phyloP scores from a whole-genome alignment of 2,888 invertebrate genomes.

The Apodemia duryi region DNA sequence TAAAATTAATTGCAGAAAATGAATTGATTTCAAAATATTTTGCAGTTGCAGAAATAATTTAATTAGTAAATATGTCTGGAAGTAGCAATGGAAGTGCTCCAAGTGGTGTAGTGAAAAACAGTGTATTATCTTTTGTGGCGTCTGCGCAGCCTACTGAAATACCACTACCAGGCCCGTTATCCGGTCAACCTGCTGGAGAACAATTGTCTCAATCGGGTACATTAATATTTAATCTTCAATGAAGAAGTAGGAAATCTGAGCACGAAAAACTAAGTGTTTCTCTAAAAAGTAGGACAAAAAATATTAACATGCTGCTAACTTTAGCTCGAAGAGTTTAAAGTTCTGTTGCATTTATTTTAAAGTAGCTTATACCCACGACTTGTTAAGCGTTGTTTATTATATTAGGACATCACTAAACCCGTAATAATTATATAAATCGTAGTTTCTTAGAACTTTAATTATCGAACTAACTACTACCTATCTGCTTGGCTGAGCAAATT shows the following conservation, averaged over 20 bases:
- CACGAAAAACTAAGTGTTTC: not conserved
- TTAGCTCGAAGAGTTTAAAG: not conserved
- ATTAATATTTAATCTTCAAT: not conserved
- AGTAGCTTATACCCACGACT: not conserved
- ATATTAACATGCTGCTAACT: not conserved
- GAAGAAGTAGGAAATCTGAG: not conserved
- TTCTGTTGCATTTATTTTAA: not conserved
- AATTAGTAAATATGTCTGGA: conserved; percentile 41
- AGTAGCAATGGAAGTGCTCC: conserved; percentile 39
- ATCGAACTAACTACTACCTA: too few species aligned
- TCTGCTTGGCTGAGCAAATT: too few species aligned
- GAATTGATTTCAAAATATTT: not conserved
- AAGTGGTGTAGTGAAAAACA: conserved; percentile 55
- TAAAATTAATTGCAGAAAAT: not conserved
- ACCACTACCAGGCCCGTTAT: conserved; percentile 27
- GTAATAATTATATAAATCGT: too few species aligned
- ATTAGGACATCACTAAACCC: too few species aligned
- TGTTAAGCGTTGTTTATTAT: too few species aligned
- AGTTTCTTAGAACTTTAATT: too few species aligned
- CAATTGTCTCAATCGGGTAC: conserved; percentile 44
- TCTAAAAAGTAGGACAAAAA: not conserved
- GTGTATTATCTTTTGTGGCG: conserved; percentile 61
- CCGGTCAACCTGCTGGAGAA: conserved; percentile 40
- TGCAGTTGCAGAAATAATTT: not conserved
- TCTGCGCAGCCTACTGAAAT: conserved; percentile 46